Evolutionary conservation across 2,888 invertebrate genomes (phyloP), one percentile per base, ranked within the genome.

Genomic region (Andrena fulva): DNA sequence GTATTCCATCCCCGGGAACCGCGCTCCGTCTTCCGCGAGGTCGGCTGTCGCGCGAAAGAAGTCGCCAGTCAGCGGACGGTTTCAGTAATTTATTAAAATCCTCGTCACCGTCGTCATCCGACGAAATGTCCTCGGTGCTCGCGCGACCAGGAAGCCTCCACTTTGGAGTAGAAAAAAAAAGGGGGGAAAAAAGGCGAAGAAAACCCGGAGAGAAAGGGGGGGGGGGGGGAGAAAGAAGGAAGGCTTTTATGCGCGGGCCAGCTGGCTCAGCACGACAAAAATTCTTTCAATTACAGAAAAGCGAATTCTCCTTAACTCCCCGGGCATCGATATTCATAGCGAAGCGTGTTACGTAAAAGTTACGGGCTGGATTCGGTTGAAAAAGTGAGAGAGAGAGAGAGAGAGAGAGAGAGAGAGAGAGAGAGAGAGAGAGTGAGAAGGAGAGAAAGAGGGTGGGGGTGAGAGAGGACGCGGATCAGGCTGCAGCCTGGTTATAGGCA

Each of bases 201-300:
- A 66, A 72, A 62, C 67, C 67, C 10, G 48, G 64, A 42, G 33
- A 27, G 35, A 66, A 16, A 10, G 33, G 20, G 29, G 20, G 20
- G 20, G 20, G 20, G 20, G 20, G 20, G 20, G 27, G 20, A 62
- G 48, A 67, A 71, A 35, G 75, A 80, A 60, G 64, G 77, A 70
- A 74, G 75, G 60, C 87, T 88, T 92, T 92, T 91, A 92, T 89
- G 85, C 86, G 85, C 75, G 81, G 83, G 77, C 88, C 91, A 92
- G 90, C 91, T 91, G 92, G 87, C 87, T 87, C 84, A 82, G 85
- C 85, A 82, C 81, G 87, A 86, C 86, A 88, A 90, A 89, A 92
- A 92, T 92, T 91, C 91, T 90, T 91, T 90, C 92, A 92, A 92
- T 92, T 92, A 91, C 91, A 88, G 82, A 84, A 87, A 89, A 85